Percentiles rank a stretch among this genome's conserved stretches.
These are phyloP conservation scores for Ctenosaura bakeri DNA, from an alignment of 2,797 vertebrate genomes.

Conservation along the genomic window DNA sequence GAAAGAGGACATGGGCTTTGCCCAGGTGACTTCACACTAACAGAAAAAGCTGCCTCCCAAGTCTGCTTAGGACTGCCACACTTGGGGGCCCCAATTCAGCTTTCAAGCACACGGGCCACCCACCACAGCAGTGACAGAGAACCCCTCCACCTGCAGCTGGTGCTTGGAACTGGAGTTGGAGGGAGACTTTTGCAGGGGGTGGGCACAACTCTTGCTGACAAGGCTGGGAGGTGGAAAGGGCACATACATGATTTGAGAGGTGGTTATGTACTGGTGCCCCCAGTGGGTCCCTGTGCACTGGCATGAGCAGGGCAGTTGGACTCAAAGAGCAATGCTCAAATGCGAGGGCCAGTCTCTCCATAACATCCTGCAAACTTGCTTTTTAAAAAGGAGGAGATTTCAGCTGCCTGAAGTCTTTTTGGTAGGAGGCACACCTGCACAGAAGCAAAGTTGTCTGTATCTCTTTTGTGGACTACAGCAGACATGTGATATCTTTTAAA, in stretches of 20 bases:
- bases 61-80: no score
- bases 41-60: background rate
- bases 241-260: background rate
- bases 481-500: conserved; percentile 41
- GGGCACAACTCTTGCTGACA: conserved; percentile 15
- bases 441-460: conserved; percentile 23
- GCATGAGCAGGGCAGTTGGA: background rate
- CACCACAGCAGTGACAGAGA: background rate
- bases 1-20: background rate
- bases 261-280: background rate
- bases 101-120: background rate
- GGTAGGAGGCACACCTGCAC: conserved; percentile 42
- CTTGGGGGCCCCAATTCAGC: background rate
- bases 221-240: conserved; percentile 21
- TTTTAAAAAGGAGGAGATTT: conserved; percentile 47
- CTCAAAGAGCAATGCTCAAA: conserved; percentile 14
- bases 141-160: background rate
- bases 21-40: background rate
- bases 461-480: conserved; percentile 34
- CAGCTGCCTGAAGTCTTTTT: conserved; percentile 34
- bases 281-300: background rate
- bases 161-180: background rate
- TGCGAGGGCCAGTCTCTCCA: conserved; percentile 44
- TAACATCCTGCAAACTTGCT: conserved; percentile 28
- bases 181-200: background rate